Evolutionary conservation across 2,113 vertebrate species (phyloP).

Genomic region (Xiphorhynchus elegans): DNA sequence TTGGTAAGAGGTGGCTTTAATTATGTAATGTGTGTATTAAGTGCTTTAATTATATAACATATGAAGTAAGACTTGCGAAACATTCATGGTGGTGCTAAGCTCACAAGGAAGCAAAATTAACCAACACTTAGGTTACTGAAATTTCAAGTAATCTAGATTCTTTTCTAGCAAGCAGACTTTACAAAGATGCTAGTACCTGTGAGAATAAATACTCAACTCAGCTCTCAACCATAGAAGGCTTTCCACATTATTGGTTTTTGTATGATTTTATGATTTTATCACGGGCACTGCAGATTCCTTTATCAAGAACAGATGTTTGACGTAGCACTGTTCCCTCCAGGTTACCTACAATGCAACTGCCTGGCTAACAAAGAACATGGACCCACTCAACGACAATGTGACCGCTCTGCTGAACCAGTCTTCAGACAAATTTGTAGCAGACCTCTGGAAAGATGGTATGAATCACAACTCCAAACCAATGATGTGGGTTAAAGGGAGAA

Average conservation of each 20-base stretch:
- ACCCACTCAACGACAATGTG: conserved; percentile 94
- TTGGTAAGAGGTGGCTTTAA: background rate
- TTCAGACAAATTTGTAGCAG: conserved; percentile 90
- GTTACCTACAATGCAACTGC: conserved; percentile 90
- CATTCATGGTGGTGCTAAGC: background rate
- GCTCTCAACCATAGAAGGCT: background rate
- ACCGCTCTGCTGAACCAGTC: conserved; percentile 90
- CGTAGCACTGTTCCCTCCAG: conserved; percentile 62
- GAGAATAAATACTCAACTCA: background rate
- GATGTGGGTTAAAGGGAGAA: background rate
- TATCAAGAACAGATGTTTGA: background rate
- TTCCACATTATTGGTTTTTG: background rate
- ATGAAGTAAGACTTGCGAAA: background rate
- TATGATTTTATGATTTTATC: background rate
- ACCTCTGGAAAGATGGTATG: conserved; percentile 95
- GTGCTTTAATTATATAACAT: background rate
- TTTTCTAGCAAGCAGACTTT: background rate
- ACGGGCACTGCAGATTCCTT: background rate
- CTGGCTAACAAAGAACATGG: conserved; percentile 99
- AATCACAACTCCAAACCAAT: background rate
- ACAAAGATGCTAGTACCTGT: background rate
- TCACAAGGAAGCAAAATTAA: background rate
- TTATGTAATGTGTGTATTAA: background rate
- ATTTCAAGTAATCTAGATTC: background rate
- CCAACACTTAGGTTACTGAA: background rate